phyloP scores from a whole-genome alignment of 2,113 vertebrate species.

The Anoura caudifer region DNA sequence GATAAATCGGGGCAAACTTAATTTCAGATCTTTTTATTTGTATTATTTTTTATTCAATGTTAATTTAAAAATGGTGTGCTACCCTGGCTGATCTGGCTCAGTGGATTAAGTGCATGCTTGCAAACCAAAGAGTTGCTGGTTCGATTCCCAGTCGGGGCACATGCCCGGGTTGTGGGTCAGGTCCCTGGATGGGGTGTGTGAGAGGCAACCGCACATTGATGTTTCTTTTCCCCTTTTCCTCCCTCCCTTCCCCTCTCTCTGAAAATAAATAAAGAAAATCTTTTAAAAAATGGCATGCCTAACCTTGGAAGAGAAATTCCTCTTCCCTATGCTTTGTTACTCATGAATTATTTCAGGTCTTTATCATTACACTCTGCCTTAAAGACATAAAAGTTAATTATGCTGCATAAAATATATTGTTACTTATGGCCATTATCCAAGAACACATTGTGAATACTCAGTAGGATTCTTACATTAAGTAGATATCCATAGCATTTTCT shows the following conservation, averaged over 20 bases:
- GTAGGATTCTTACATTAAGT: neutral
- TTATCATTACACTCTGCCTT: neutral
- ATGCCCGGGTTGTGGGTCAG: too few relatives aligned
- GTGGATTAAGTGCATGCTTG: too few relatives aligned
- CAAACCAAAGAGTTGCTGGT: too few relatives aligned
- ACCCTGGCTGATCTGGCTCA: too few relatives aligned
- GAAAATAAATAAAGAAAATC: too few relatives aligned
- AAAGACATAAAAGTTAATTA: slow-evolving; percentile 48
- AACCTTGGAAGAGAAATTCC: neutral
- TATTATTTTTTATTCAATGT: neutral
- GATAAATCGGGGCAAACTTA: neutral
- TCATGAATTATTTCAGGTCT: neutral
- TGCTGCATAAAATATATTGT: neutral
- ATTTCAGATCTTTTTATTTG: neutral
- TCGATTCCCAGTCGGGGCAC: too few relatives aligned
- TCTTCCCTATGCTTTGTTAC: neutral
- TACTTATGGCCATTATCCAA: slow-evolving; percentile 12
- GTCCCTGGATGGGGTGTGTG: too few relatives aligned
- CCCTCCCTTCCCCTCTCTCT: too few relatives aligned
- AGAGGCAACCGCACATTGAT: too few relatives aligned
- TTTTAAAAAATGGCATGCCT: neutral
- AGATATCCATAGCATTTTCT: neutral
- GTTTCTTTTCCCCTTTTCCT: too few relatives aligned
- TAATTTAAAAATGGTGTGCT: neutral
- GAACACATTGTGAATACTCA: neutral